Evolutionary conservation across 2,888 invertebrate species (phyloP).

Genomic region (Pachymerium ferrugineum): DNA sequence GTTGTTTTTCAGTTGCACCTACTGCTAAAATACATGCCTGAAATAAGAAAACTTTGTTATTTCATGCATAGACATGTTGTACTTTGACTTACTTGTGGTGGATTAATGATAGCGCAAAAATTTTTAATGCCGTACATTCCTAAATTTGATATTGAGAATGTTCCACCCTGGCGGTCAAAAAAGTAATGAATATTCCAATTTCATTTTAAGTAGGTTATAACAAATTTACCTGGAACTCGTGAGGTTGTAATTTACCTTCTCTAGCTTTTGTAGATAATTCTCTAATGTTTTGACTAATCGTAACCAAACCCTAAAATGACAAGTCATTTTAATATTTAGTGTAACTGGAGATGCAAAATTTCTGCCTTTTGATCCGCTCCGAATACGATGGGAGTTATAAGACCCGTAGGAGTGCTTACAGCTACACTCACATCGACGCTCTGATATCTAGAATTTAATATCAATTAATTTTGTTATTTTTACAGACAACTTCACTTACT

Average conservation of each 20-base stretch:
- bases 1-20: constrained; percentile 68
- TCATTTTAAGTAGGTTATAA: not conserved
- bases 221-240: constrained; percentile 72
- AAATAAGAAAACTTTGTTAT: constrained; percentile 29
- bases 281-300: constrained; percentile 75
- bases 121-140: constrained; percentile 88
- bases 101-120: constrained; percentile 92
- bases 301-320: constrained; percentile 60
- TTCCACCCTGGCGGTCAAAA: constrained; percentile 78
- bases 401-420: constrained; percentile 87
- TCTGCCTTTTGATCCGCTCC: constrained; percentile 72
- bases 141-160: constrained; percentile 87
- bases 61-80: not conserved
- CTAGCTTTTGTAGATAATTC: constrained; percentile 77
- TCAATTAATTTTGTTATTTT: not conserved
- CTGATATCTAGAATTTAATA: constrained; percentile 58
- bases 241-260: constrained; percentile 80
- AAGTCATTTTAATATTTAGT: not conserved
- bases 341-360: not conserved
- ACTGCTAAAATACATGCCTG: constrained; percentile 82
- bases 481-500: constrained; percentile 57
- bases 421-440: constrained; percentile 95
- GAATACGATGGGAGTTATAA: constrained; percentile 95
- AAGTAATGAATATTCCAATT: not conserved
- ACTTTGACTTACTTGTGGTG: constrained; percentile 71